Conservation (phyloP, 2,888 invertebrate genomes). For the Callinectes sapidus region DNA sequence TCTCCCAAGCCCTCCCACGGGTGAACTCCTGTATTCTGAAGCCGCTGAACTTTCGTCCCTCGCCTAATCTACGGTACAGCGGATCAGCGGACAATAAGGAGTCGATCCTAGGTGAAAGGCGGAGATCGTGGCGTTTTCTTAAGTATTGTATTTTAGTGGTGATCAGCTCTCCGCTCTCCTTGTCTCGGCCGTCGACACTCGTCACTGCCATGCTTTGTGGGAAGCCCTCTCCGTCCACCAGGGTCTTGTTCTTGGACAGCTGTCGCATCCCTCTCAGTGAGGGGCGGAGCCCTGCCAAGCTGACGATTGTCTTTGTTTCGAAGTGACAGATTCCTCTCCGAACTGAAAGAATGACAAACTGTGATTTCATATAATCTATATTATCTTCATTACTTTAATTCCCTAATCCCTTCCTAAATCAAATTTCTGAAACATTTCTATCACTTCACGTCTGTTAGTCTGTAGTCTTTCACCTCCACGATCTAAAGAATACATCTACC, state of each 20-base stretch:
- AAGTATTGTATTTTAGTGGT: background rate
- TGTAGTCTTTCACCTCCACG: too few species aligned
- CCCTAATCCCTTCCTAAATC: background rate
- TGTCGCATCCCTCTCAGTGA: background rate
- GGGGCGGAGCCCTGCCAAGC: background rate
- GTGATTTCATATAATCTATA: background rate
- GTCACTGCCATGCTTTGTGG: background rate
- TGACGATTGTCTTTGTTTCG: background rate
- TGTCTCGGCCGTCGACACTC: conserved; percentile 1
- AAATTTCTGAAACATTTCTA: background rate
- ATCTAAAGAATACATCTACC: background rate
- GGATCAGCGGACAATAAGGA: background rate
- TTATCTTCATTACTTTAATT: background rate
- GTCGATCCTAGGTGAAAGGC: background rate
- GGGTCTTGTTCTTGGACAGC: background rate
- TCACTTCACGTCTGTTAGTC: too few species aligned
- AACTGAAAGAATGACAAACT: background rate
- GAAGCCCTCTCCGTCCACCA: conserved; percentile 29
- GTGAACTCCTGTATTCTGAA: conserved; percentile 40
- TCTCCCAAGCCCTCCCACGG: background rate
- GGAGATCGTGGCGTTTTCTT: conserved; percentile 27
- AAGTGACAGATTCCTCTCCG: background rate
- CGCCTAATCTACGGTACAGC: background rate
- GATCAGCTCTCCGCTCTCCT: conserved; percentile 45
- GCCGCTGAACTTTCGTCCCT: conserved; percentile 23